A percentile compares a stretch with the other conserved stretches of the same genome.
These are phyloP conservation scores for Acanthochromis polyacanthus DNA, from an alignment of 2,113 vertebrate genomes.

Conservation along the genomic window DNA sequence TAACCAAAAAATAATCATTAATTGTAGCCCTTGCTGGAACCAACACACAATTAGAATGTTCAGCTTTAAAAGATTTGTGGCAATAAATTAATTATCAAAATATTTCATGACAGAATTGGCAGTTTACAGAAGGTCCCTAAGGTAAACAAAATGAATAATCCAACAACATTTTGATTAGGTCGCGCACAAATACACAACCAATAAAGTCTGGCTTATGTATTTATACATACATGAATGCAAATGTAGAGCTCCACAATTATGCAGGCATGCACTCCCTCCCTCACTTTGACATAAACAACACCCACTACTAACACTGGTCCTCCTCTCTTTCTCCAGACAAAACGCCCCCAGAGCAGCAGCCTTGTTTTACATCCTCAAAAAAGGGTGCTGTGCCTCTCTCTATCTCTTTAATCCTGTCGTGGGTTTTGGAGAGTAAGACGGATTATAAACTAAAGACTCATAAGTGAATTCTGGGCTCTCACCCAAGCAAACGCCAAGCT, in stretches of 20 bases:
- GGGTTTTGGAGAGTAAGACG: no score
- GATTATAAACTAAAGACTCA: background rate
- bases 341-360: background rate
- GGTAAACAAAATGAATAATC: no score
- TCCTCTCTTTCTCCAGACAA: conserved; percentile 6
- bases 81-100: background rate
- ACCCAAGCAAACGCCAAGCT: conserved; percentile 14
- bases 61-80: no score
- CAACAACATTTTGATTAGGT: no score
- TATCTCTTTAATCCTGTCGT: conserved; percentile 21
- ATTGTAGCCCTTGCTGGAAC: no score
- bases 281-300: conserved; percentile 14
- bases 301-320: background rate
- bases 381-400: background rate
- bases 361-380: conserved; percentile 16
- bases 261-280: conserved; percentile 31
- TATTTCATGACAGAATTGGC: no score
- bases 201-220: background rate
- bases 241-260: conserved; percentile 27
- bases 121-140: no score
- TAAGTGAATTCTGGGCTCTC: background rate
- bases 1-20: no score
- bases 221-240: conserved; percentile 21
- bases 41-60: no score
- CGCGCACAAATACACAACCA: background rate